These are phyloP conservation scores for Aplysina aerophoba DNA, from an alignment of 37 sponge, comb jelly and placozoan species.

Conservation along the genomic window DNA sequence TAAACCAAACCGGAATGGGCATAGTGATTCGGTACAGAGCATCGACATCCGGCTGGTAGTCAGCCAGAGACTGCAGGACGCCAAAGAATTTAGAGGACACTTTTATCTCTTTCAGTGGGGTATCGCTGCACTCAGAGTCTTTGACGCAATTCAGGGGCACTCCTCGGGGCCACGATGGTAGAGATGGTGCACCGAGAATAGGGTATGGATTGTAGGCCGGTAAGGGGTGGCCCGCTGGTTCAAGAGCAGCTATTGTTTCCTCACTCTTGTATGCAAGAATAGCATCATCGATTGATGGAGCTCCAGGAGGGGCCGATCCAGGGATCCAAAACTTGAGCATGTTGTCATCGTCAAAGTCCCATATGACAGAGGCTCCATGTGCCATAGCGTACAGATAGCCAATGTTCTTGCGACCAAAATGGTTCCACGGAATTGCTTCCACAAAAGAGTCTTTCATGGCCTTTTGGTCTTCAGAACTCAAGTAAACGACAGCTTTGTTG, in stretches of 20 bases:
- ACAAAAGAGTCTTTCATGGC: conserved; percentile 24
- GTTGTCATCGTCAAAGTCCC: conserved; percentile 77
- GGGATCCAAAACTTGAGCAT: conserved; percentile 57
- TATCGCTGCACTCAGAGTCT: background rate
- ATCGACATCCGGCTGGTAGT: conserved; percentile 68
- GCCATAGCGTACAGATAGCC: conserved; percentile 65
- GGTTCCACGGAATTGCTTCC: conserved; percentile 45
- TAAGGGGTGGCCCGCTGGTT: conserved; percentile 32
- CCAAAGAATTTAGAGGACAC: conserved; percentile 13
- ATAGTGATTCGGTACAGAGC: conserved; percentile 62
- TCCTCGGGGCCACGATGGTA: conserved; percentile 68
- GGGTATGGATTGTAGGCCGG: conserved; percentile 71
- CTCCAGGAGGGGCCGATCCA: conserved; percentile 47
- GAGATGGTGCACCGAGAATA: conserved; percentile 38
- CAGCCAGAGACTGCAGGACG: conserved; percentile 61
- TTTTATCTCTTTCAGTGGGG: background rate
- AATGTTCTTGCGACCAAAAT: conserved; percentile 69
- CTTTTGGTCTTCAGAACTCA: conserved; percentile 43
- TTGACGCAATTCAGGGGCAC: conserved; percentile 56
- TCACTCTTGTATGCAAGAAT: background rate
- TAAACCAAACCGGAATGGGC: conserved; percentile 58
- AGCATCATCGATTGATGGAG: conserved; percentile 40
- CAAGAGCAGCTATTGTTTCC: background rate
- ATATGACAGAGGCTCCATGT: conserved; percentile 64
- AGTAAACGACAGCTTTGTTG: conserved; percentile 38